These are phyloP conservation scores for Xenopus borealis DNA, from an alignment of 2,113 vertebrate genomes.

Conservation along the genomic window DNA sequence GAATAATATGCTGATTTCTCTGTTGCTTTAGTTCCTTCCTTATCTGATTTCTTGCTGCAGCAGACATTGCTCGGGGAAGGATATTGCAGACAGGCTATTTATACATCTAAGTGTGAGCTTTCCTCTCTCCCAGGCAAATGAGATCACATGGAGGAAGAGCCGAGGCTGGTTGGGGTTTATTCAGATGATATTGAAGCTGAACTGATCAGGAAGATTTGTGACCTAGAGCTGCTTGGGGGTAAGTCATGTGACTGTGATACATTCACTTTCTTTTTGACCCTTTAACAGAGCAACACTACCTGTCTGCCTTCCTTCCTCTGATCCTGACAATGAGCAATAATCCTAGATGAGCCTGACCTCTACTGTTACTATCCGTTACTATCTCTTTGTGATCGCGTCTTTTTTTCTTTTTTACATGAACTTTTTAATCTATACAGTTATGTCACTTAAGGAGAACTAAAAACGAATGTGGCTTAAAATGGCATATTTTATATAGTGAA, in stretches of 20 bases:
- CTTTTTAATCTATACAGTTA: no score
- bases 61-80: no score
- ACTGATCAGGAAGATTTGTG: constrained; percentile 84
- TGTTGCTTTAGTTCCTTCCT: constrained; percentile 34
- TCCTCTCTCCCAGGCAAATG: constrained; percentile 54
- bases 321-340: constrained; percentile 87
- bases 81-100: no score
- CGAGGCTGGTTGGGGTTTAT: constrained; percentile 80
- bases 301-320: constrained; percentile 84
- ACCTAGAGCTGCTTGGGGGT: constrained; percentile 85
- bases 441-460: no score
- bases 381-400: no score
- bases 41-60: no score
- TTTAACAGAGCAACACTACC: constrained; percentile 73
- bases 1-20: not conserved
- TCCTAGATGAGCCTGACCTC: no score
- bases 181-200: constrained; percentile 91
- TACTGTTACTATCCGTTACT: no score
- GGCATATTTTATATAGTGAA: no score
- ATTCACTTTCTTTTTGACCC: not conserved
- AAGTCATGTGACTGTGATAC: constrained; percentile 35
- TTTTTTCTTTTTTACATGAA: no score
- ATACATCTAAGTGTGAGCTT: not conserved
- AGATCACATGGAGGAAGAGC: constrained; percentile 85
- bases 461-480: no score